A percentile compares a stretch with the other conserved stretches of the same genome.
phyloP scores from a whole-genome alignment of 2,888 invertebrate species.

The Chironomus tentans region DNA sequence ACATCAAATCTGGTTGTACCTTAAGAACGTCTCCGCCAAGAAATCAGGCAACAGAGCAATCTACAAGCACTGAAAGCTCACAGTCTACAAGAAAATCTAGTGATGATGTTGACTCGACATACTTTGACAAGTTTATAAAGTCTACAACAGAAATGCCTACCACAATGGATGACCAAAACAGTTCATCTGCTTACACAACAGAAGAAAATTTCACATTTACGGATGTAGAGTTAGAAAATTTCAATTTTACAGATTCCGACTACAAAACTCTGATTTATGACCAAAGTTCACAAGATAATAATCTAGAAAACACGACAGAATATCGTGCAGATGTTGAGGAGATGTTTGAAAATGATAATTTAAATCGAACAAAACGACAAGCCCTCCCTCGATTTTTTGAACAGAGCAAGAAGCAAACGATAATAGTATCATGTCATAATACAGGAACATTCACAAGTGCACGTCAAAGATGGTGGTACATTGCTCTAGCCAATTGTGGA shows the following conservation, averaged over 20 bases:
- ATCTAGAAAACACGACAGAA: constrained; percentile 34
- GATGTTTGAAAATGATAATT: constrained; percentile 38
- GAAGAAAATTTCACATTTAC: neutral
- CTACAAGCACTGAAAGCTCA: neutral
- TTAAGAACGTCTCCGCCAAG: constrained; percentile 33
- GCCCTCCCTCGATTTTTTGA: neutral
- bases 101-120: constrained; percentile 37
- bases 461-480: constrained; percentile 90
- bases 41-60: neutral
- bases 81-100: neutral
- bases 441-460: constrained; percentile 66
- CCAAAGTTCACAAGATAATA: constrained; percentile 28
- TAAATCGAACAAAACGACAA: constrained; percentile 11
- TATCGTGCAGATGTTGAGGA: constrained; percentile 46
- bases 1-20: constrained; percentile 53
- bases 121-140: constrained; percentile 46
- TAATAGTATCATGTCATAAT: constrained; percentile 53
- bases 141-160: constrained; percentile 36
- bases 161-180: neutral
- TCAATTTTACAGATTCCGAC: constrained; percentile 29
- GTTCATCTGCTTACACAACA: neutral
- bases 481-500: constrained; percentile 75
- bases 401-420: constrained; percentile 35
- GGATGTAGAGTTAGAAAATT: constrained; percentile 23
- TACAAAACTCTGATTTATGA: constrained; percentile 5